phyloP scores from a whole-genome alignment of 2,113 vertebrate genomes.

The Dromiciops gliroides region DNA sequence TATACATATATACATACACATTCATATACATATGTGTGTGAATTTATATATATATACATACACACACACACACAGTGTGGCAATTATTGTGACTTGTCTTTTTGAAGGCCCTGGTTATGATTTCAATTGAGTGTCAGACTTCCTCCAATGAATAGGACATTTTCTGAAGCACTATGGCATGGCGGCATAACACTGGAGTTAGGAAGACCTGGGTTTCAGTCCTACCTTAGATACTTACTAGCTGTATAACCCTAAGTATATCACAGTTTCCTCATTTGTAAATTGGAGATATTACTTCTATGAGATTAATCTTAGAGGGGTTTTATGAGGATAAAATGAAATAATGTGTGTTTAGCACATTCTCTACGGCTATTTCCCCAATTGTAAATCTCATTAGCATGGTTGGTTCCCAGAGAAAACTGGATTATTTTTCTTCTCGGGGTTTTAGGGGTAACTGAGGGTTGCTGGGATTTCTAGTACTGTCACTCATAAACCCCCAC shows the following conservation, averaged over 20 bases:
- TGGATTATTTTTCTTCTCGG: background rate
- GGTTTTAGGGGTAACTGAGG: background rate
- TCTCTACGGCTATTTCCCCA: background rate
- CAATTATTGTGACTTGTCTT: background rate
- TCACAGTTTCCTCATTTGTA: background rate
- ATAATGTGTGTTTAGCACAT: background rate
- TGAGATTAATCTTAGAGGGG: background rate
- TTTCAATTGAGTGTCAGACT: background rate
- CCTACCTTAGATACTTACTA: background rate
- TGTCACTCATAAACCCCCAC: background rate
- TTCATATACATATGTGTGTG: too few relatives aligned
- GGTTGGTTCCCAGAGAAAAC: background rate
- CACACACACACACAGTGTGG: background rate
- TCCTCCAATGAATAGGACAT: background rate
- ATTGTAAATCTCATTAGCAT: background rate
- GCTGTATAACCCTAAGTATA: background rate
- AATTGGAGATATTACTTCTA: background rate
- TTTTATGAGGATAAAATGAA: background rate
- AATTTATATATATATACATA: too few relatives aligned
- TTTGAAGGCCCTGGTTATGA: background rate
- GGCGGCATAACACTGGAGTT: background rate
- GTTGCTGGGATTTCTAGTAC: background rate
- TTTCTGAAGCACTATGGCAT: background rate
- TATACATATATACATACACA: background rate
- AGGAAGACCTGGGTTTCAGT: background rate